Evolutionary conservation across 2,113 vertebrate genomes (phyloP).

Genomic region (Rhinoderma darwinii): DNA sequence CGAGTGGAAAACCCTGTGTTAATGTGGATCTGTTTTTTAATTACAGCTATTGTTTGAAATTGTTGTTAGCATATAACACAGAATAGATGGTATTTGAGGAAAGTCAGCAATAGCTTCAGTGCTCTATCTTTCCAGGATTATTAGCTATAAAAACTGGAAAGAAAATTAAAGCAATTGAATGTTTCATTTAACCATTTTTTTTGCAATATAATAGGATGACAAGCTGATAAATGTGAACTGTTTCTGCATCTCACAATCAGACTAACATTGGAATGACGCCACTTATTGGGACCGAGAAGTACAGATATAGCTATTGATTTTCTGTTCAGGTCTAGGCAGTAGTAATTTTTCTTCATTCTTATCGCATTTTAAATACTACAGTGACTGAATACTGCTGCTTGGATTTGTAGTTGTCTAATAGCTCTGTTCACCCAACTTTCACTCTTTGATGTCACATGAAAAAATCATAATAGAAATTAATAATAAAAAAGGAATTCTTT

Average conservation of each 20-base stretch:
- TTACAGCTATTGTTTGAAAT: background rate
- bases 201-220: conserved; percentile 31
- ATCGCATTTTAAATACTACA: conserved; percentile 47
- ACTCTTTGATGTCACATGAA: background rate
- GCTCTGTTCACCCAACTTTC: background rate
- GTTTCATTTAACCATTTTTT: conserved; percentile 42
- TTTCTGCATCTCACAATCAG: conserved; percentile 33
- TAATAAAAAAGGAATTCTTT: background rate
- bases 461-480: background rate
- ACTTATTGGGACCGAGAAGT: conserved; percentile 37
- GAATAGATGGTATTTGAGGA: background rate
- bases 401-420: conserved; percentile 10
- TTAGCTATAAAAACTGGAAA: conserved; percentile 21
- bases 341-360: conserved; percentile 48
- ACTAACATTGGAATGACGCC: conserved; percentile 37
- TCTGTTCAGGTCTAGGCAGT: conserved; percentile 47
- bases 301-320: conserved; percentile 54
- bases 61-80: background rate
- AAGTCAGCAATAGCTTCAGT: background rate
- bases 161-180: conserved; percentile 46
- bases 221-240: conserved; percentile 37
- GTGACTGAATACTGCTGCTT: background rate
- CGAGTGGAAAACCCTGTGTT: conserved; percentile 2
- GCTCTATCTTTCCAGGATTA: conserved; percentile 1
- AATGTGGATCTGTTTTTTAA: background rate